Evolutionary conservation across 2,113 vertebrate genomes (phyloP).

Genomic region (Tautogolabrus adspersus): DNA sequence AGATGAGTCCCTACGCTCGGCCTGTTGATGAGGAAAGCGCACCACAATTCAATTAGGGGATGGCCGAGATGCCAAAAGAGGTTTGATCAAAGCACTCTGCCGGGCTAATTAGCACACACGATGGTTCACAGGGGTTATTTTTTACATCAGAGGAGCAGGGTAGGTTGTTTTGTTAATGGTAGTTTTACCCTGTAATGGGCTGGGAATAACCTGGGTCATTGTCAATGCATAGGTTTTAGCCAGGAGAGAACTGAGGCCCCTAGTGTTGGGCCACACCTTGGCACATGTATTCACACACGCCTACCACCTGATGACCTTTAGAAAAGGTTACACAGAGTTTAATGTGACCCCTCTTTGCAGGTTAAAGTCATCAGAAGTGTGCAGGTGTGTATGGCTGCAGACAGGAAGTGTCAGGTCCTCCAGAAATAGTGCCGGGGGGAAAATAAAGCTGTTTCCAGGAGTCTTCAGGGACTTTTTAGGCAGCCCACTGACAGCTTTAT

Average conservation of each 20-base stretch:
- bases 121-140: constrained; percentile 69
- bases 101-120: constrained; percentile 68
- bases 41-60: constrained; percentile 76
- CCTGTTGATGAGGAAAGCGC: constrained; percentile 71
- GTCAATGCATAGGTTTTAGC: constrained; percentile 65
- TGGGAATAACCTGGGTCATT: constrained; percentile 73
- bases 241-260: constrained; percentile 25
- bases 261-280: constrained; percentile 24
- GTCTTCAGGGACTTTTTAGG: constrained; percentile 76
- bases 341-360: constrained; percentile 46
- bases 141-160: constrained; percentile 71
- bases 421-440: constrained; percentile 62
- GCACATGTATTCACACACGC: background rate
- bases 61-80: constrained; percentile 72
- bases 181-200: constrained; percentile 70
- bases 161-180: constrained; percentile 73
- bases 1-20: constrained; percentile 66
- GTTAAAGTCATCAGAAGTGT: constrained; percentile 60
- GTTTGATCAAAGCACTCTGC: constrained; percentile 78
- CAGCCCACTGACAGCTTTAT: constrained; percentile 77
- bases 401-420: constrained; percentile 74
- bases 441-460: constrained; percentile 66
- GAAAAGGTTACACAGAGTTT: constrained; percentile 60
- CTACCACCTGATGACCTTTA: constrained; percentile 41
- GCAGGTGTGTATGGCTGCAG: constrained; percentile 38